phyloP scores from a whole-genome alignment of 2,113 vertebrate species.

The Abramis brama region DNA sequence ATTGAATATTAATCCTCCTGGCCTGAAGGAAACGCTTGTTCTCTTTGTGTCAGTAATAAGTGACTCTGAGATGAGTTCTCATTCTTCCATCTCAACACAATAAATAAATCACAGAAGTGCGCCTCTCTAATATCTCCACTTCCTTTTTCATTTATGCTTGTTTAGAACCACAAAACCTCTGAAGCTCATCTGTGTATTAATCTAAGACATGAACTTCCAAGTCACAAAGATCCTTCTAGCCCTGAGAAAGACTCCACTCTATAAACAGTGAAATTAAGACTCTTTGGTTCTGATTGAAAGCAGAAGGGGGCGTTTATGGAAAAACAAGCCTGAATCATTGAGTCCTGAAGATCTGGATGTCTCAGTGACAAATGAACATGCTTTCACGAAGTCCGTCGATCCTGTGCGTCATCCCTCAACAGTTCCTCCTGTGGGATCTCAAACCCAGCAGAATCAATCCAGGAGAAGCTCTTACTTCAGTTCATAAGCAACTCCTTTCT shows the following conservation, averaged over 20 bases:
- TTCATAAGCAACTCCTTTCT: conserved; percentile 66
- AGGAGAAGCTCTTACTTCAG: conserved; percentile 67
- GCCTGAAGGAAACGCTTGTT: conserved; percentile 43
- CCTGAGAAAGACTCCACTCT: conserved; percentile 47
- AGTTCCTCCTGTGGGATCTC: conserved; percentile 66
- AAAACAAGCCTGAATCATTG: background rate
- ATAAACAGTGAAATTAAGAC: background rate
- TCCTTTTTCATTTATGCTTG: conserved; percentile 3
- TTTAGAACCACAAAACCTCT: background rate
- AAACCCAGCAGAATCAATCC: conserved; percentile 39
- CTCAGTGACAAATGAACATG: background rate
- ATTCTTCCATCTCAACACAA: conserved; percentile 23
- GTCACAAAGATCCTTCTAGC: conserved; percentile 48
- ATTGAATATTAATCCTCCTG: conserved; percentile 57
- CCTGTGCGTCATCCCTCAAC: conserved; percentile 71
- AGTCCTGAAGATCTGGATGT: conserved; percentile 6
- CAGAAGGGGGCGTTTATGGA: background rate
- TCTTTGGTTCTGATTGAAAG: background rate
- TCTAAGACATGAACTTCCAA: conserved; percentile 13
- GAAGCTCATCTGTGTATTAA: background rate
- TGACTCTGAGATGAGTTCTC: conserved; percentile 54
- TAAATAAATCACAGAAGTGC: conserved; percentile 41
- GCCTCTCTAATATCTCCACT: conserved; percentile 16
- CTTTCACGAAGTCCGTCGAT: conserved; percentile 62
- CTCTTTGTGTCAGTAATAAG: conserved; percentile 43